Evolutionary conservation across 2,113 vertebrate species (phyloP).

Genomic region (Colaptes auratus): DNA sequence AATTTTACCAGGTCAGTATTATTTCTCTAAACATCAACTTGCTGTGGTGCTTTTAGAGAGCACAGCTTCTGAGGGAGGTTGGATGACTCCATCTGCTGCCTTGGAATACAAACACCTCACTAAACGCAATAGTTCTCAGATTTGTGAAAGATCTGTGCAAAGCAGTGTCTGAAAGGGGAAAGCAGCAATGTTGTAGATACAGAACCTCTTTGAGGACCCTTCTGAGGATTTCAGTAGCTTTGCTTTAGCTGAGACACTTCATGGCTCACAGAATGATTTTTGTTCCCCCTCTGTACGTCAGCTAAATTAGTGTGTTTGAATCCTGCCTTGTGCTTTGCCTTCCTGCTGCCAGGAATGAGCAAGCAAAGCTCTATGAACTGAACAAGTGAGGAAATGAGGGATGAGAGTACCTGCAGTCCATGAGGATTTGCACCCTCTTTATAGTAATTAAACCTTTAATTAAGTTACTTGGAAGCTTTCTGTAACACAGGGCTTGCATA

Average conservation of each 20-base stretch:
- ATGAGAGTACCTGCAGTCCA: not conserved
- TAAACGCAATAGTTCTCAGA: not conserved
- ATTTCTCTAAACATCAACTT: not conserved
- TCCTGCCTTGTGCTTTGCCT: not conserved
- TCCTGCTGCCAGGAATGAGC: not conserved
- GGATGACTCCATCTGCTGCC: not conserved
- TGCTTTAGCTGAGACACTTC: not conserved
- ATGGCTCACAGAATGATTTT: not conserved
- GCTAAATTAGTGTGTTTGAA: not conserved
- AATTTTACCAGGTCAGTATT: constrained; percentile 87
- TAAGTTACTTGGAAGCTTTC: not conserved
- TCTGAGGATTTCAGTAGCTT: not conserved
- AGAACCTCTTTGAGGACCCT: not conserved
- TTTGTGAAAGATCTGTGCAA: not conserved
- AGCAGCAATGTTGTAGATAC: not conserved
- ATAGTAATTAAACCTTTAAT: not conserved
- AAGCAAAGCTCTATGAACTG: not conserved
- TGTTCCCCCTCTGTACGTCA: not conserved
- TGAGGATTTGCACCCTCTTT: not conserved
- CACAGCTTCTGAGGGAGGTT: not conserved
- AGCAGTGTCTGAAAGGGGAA: not conserved
- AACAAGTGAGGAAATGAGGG: not conserved
- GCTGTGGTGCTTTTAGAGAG: not conserved
- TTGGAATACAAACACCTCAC: not conserved
- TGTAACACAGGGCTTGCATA: not conserved